Base-by-base conservation (phyloP, 2,797 vertebrate species). In the Meriones psammophilus region DNA sequence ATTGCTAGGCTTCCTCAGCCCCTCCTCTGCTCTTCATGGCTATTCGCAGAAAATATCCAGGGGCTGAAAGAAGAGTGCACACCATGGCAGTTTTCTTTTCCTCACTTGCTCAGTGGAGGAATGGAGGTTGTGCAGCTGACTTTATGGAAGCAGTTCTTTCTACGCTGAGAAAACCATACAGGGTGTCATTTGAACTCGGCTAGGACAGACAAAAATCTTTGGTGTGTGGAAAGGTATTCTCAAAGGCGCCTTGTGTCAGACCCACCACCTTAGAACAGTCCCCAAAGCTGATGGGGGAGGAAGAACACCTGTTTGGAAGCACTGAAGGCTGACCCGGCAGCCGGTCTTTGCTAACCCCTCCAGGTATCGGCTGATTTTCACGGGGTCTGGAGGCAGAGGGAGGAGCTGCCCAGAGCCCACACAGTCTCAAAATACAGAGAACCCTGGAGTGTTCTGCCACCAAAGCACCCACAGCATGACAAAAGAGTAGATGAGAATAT, bases 401-500 rank as follows among this genome's bases (percentile, higher is more conserved):
- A 85, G 2, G 28, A 18, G 30, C 78, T 50, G 69, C 30, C 84
- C 54, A 42, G 89, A 20, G 58, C 10, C 14, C 2, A n/a, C 1
- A 36, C 10, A 1, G 56, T 4, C 80, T 36, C 24, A 9, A 3
- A 17, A 68, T 39, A 33, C 7, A 5, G 8, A 71, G 24, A 54
- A 0, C 6, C 5, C 3, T 33, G 54, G 42, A 2, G 54, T 4
- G 18, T 33, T 30, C 62, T 3, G 20, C 92, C 46, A 8, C 8
- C 28, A 4, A n/a, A 42, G 69, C 46, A 24, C 10, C n/a, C 28
- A 46, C 30, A 13, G 62, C 8, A 1, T 64, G 69, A 1, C 8
- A 30, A 8, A 7, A 5, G n/a, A 36, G 54, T 26, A 50, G 20
- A 28, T 6, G 50, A n/a, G 18, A 15, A 22, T 0, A 2, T 1